Percentiles rank a stretch among this genome's conserved stretches.
phyloP scores from a whole-genome alignment of 2,797 vertebrate species.

The Phrynocephalus guinanensis region DNA sequence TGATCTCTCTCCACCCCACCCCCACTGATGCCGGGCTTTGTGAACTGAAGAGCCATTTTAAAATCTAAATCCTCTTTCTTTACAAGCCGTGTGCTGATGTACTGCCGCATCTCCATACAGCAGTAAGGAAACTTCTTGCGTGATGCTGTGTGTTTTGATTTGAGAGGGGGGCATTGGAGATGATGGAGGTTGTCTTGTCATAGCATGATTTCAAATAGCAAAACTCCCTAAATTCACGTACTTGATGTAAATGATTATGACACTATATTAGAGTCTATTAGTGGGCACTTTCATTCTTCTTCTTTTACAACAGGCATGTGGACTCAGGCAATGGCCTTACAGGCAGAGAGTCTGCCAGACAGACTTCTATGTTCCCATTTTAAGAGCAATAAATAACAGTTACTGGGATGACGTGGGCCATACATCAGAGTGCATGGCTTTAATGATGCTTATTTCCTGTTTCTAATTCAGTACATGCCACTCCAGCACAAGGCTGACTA shows the following conservation, averaged over 20 bases:
- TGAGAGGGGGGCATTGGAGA: not conserved
- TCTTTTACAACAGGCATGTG: slow-evolving; percentile 24
- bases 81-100: not conserved
- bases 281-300: not conserved
- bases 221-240: slow-evolving; percentile 38
- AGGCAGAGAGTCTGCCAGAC: slow-evolving; percentile 33
- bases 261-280: slow-evolving; percentile 9
- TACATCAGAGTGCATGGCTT: slow-evolving; percentile 34
- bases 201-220: slow-evolving; percentile 32
- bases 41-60: not conserved
- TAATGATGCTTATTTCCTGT: slow-evolving; percentile 24
- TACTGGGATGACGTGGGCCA: slow-evolving; percentile 42
- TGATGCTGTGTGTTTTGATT: not conserved
- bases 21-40: too few relatives aligned
- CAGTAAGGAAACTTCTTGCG: not conserved
- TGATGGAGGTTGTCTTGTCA: slow-evolving; percentile 13
- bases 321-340: slow-evolving; percentile 54
- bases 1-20: not conserved
- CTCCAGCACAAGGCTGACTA: slow-evolving; percentile 10
- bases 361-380: slow-evolving; percentile 52
- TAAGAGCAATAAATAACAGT: slow-evolving; percentile 60
- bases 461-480: slow-evolving; percentile 36
- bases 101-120: not conserved
- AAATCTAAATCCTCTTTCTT: not conserved
- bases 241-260: slow-evolving; percentile 30